A percentile compares a stretch with the other conserved stretches of the same genome.
phyloP scores from a whole-genome alignment of 2,797 vertebrate genomes.

The Scyliorhinus canicula region DNA sequence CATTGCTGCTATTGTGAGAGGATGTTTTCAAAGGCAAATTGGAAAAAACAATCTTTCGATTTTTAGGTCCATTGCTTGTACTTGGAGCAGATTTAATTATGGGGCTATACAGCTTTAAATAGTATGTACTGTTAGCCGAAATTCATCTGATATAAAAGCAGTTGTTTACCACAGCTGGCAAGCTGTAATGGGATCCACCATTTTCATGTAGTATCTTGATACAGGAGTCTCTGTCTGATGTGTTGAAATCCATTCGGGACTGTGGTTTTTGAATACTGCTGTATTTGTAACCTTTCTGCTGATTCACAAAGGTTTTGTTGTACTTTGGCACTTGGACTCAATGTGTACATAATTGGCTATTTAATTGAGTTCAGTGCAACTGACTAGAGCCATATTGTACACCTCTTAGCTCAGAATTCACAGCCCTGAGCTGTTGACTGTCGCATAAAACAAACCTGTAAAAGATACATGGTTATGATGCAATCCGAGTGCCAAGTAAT shows the following conservation, averaged over 20 bases:
- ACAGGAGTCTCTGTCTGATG: background rate
- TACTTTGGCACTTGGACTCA: background rate
- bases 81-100: background rate
- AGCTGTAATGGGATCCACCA: background rate
- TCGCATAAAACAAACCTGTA: background rate
- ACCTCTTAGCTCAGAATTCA: background rate
- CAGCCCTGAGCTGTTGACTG: background rate
- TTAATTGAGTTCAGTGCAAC: background rate
- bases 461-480: background rate
- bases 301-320: background rate
- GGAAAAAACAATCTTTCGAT: background rate
- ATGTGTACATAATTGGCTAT: background rate
- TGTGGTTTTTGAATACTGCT: background rate
- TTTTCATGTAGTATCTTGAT: background rate
- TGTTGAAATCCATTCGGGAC: background rate
- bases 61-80: background rate
- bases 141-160: background rate
- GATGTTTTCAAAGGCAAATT: background rate
- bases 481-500: background rate
- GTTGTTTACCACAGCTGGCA: conserved; percentile 4
- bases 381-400: background rate
- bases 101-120: background rate
- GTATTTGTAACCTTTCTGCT: background rate
- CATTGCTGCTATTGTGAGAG: background rate
- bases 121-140: background rate